Evolutionary conservation across 2,888 invertebrate genomes (phyloP).

Genomic region (Argynnis bischoffii): DNA sequence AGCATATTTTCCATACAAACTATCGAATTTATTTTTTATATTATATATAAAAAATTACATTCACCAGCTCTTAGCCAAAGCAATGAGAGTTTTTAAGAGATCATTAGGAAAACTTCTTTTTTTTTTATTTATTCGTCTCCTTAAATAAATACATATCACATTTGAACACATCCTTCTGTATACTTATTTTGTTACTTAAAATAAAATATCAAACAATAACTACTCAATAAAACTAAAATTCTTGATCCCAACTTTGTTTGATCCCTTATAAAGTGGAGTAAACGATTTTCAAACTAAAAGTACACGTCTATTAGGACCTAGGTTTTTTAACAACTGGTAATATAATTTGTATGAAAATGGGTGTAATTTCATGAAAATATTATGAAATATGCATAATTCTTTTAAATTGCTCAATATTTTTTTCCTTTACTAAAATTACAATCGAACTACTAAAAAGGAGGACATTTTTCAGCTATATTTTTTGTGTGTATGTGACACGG

Average conservation of each 20-base stretch:
- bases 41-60: conserved; percentile 34
- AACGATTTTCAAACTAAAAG: conserved; percentile 7
- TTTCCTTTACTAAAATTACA: too few species aligned
- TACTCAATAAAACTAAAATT: conserved; percentile 45
- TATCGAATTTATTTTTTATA: background rate
- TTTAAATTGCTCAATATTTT: too few species aligned
- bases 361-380: background rate
- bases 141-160: conserved; percentile 80
- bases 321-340: too few species aligned
- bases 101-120: conserved; percentile 79
- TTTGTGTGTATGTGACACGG: too few species aligned
- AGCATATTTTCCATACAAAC: background rate
- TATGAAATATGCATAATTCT: conserved; percentile 4
- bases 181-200: conserved; percentile 61
- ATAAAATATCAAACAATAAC: conserved; percentile 44
- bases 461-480: too few species aligned
- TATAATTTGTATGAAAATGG: too few species aligned
- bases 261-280: conserved; percentile 17
- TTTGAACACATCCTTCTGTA: conserved; percentile 78
- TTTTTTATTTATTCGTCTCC: conserved; percentile 62
- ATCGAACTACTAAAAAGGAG: too few species aligned
- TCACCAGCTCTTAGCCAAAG: conserved; percentile 55
- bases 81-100: conserved; percentile 78
- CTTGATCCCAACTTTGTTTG: conserved; percentile 39
- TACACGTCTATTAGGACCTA: background rate